A percentile compares a stretch with the other conserved stretches of the same genome.
Conservation (phyloP, 2,113 vertebrate species). For the Panthera leo region DNA sequence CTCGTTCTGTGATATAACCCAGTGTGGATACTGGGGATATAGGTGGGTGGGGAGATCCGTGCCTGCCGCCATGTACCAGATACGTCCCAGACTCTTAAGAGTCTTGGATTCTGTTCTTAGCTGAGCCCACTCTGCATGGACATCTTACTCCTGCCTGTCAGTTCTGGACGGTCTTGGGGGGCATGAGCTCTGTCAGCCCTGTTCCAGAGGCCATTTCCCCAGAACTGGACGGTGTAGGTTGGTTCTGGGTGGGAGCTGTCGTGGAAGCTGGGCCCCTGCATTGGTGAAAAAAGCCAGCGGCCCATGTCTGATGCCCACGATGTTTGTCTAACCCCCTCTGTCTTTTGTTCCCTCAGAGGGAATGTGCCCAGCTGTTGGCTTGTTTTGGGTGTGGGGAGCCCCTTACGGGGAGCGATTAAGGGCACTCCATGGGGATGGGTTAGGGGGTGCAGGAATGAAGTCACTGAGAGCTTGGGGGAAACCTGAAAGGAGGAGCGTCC, state of each 20-base stretch:
- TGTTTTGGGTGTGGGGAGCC: background rate
- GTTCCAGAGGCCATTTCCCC: background rate
- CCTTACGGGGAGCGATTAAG: rapidly evolving
- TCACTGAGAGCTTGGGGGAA: too few species aligned
- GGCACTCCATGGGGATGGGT: rapidly evolving
- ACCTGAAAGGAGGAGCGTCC: rapidly evolving
- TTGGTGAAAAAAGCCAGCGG: background rate
- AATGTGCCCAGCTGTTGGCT: background rate
- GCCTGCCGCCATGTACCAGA: rapidly evolving
- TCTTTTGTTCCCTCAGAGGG: background rate
- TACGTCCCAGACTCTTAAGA: background rate
- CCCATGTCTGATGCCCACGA: background rate
- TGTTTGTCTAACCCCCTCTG: background rate
- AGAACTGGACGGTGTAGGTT: background rate
- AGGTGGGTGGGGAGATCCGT: background rate
- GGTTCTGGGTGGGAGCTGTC: background rate
- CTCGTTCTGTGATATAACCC: rapidly evolving
- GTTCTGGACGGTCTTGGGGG: background rate
- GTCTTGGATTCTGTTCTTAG: background rate
- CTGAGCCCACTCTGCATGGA: background rate
- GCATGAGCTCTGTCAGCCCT: background rate
- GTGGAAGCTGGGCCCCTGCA: rapidly evolving
- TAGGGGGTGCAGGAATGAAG: background rate
- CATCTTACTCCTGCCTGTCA: too few species aligned
- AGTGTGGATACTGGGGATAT: background rate